A percentile compares a stretch with the other conserved stretches of the same genome.
Conservation (phyloP, 2,797 vertebrate genomes). For the Melanotaenia parkinsoni region DNA sequence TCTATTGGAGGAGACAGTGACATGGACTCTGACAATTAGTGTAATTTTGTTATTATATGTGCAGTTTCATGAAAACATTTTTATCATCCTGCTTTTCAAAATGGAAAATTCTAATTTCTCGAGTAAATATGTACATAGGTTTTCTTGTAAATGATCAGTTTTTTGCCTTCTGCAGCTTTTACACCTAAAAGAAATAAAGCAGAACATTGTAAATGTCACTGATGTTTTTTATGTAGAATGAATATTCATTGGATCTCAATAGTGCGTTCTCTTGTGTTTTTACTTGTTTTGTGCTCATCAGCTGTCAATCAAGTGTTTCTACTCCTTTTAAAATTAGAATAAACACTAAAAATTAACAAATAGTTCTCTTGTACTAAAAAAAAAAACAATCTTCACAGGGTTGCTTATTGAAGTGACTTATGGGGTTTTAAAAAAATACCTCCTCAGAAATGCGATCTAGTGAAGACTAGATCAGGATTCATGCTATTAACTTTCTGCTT, state of each 20-base stretch:
- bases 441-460: too few relatives aligned
- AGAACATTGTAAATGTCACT: constrained; percentile 46
- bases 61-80: constrained; percentile 11
- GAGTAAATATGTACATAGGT: constrained; percentile 50
- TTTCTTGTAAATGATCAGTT: constrained; percentile 53
- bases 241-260: constrained; percentile 4
- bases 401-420: too few relatives aligned
- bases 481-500: neutral
- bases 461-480: neutral
- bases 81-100: constrained; percentile 21
- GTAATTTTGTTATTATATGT: neutral
- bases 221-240: constrained; percentile 32
- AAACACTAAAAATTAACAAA: constrained; percentile 13
- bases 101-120: constrained; percentile 26
- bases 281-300: neutral
- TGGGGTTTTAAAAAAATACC: too few relatives aligned
- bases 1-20: constrained; percentile 95
- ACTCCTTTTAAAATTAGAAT: constrained; percentile 15
- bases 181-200: neutral
- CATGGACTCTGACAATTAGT: constrained; percentile 90
- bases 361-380: neutral
- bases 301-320: neutral
- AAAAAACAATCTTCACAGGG: neutral
- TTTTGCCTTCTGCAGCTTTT: constrained; percentile 12
- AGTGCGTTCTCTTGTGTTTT: constrained; percentile 25